phyloP scores from a whole-genome alignment of 1,140 invertebrate species.

The Chlorops oryzae region DNA sequence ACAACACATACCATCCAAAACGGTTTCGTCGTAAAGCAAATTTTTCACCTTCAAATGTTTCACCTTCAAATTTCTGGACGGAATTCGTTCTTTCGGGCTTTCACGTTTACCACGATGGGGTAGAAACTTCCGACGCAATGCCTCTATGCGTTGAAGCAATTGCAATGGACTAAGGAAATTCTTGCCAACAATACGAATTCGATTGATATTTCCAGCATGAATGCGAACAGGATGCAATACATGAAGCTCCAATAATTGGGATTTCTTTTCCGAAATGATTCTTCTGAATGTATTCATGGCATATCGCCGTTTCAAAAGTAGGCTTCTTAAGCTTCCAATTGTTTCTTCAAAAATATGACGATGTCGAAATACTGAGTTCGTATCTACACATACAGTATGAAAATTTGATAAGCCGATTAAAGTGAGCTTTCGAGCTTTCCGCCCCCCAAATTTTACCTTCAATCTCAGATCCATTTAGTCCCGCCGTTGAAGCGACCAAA shows the following conservation, averaged over 20 bases:
- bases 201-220: conserved; percentile 12
- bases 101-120: conserved; percentile 8
- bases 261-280: too few relatives aligned
- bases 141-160: conserved; percentile 20
- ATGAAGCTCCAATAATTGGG: too few relatives aligned
- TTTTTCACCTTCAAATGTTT: conserved; percentile 27
- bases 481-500: neutral
- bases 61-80: conserved; percentile 19
- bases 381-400: too few relatives aligned
- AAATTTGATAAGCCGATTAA: neutral
- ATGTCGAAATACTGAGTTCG: too few relatives aligned
- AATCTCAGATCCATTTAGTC: conserved; percentile 6
- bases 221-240: conserved; percentile 18
- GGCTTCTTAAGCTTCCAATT: conserved; percentile 24
- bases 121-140: conserved; percentile 16
- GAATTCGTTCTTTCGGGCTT: conserved; percentile 13
- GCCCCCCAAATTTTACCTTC: conserved; percentile 18
- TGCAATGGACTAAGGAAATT: conserved; percentile 28
- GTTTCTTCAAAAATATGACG: conserved; percentile 12
- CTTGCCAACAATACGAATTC: conserved; percentile 16
- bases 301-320: conserved; percentile 24
- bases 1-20: conserved; percentile 29
- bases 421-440: neutral
- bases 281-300: conserved; percentile 19
- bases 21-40: conserved; percentile 26